Evolutionary conservation across 2,888 invertebrate species (phyloP), one percentile per base, ranked within the genome.

Genomic region (Mylabris sibirica): DNA sequence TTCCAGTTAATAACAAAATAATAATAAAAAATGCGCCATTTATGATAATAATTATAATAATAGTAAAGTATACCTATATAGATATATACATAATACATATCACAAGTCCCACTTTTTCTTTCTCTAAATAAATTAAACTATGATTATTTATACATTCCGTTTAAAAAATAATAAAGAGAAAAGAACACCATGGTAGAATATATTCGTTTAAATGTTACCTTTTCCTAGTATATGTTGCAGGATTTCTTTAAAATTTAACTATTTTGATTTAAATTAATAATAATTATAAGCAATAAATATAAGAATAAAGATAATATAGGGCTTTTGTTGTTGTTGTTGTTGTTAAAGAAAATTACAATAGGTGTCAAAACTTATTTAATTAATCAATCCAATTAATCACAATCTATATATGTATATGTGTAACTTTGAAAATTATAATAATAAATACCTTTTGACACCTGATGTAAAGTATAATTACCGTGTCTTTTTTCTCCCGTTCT

Each of bases 11-110:
- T 82, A 81, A 81, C 82, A 82, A 83, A 81, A 79, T 80, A 30
- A 30, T 30, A 30, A 30, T 30, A 30, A 81, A 80, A 81, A 84
- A 84, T 84, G 83, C 83, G 78, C 83, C 79, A 79, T 77, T 75
- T 78, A 72, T 77, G 75, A 44, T 44, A 44, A 44, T 38, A 14
- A 17, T 12, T 2, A 20, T 49, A 20, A 49, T 49, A 49, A 20
- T 49, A 49, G 17, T 49, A 49, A 49, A 49, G 49, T 53, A 53
- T 22, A n/a, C n/a, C n/a, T n/a, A 53, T 53, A 53, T 53, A 53
- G 49, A 53, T 82, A 82, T 81, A 82, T 82, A 84, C 81, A 81
- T 82, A 82, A 81, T 82, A 82, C 83, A 83, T 84, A 84, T 84
- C 84, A 84, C 84, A 84, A 79, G 79, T 82, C 82, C 81, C 81